Base-by-base conservation (phyloP, 2,113 vertebrate species). In the Mirounga angustirostris region DNA sequence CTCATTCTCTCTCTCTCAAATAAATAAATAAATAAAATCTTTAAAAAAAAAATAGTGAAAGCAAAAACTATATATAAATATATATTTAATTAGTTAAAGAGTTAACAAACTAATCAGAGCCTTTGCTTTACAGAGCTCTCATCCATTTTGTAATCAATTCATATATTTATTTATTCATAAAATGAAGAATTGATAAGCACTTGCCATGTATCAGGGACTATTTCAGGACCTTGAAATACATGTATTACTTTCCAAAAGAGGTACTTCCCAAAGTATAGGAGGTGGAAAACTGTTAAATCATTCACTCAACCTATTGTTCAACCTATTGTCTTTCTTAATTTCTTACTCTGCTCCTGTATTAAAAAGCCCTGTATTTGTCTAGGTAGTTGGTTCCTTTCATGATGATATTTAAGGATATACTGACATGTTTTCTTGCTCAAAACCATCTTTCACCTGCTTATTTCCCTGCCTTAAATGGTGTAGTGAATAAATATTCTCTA, bases 151-250 rank as follows among this genome's bases (percentile, higher is more conserved):
- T 96, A 91, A 82, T 95, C 14, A 85, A 46, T 91, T 24, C 26
- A 46, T 36, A 7, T 89, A 46, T 80, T 84, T 65, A 79, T 90
- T 95, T 61, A 40, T 67, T 87, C n/a, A 79, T 78, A 94, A 69
- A 96, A 46, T 33, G 90, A 50, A 36, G 87, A 46, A 58, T 79
- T 91, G 56, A 92, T 76, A 76, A 59, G 1, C 7, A 46, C 40
- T 87, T 52, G 1, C 13, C 13, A 59, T 36, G 4, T 33, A 5
- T 61, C 36, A 69, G 11, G 1, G 4, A 63, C 0, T 84, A 13
- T 95, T 94, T 91, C 50, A 63, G 9, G 21, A 2, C 56, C 33
- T 73, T 87, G 22, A 58, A 28, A 21, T 46, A n/a, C 0, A 52
- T 6, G 63, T 0, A 36, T 5, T 82, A 81, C 21, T 88, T 96